These are phyloP conservation scores for Gymnorhina tibicen DNA, from an alignment of 2,113 vertebrate species.

Conservation along the genomic window DNA sequence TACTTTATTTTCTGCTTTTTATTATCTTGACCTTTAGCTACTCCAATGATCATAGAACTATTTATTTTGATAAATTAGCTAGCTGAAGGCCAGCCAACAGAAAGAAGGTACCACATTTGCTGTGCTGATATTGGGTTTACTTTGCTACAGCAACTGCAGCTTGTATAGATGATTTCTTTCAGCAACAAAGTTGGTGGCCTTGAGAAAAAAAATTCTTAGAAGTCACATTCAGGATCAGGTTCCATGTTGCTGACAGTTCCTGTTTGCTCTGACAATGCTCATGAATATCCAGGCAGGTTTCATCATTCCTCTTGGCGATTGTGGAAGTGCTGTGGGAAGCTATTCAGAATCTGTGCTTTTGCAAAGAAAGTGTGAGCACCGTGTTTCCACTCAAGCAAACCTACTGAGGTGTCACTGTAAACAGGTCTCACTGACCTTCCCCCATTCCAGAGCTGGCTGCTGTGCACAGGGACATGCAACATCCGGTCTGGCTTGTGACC, in stretches of 20 bases:
- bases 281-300: not conserved
- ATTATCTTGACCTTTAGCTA: not conserved
- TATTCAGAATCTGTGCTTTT: not conserved
- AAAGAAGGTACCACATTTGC: not conserved
- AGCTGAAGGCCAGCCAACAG: not conserved
- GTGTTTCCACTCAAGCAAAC: not conserved
- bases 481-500: not conserved
- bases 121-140: not conserved
- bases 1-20: not conserved
- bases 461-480: not conserved
- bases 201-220: not conserved
- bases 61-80: not conserved
- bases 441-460: not conserved
- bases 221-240: not conserved
- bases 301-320: not conserved
- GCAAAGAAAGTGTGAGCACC: not conserved
- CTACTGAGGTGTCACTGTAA: not conserved
- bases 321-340: not conserved
- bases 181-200: not conserved
- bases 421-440: fast-evolving
- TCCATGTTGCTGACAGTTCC: not conserved
- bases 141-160: not conserved
- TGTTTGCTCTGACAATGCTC: not conserved
- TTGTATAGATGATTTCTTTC: not conserved
- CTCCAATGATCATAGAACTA: not conserved